Evolutionary conservation across 2,888 invertebrate species (phyloP), one percentile per base, ranked within the genome.

Genomic region (Atherix ibis): DNA sequence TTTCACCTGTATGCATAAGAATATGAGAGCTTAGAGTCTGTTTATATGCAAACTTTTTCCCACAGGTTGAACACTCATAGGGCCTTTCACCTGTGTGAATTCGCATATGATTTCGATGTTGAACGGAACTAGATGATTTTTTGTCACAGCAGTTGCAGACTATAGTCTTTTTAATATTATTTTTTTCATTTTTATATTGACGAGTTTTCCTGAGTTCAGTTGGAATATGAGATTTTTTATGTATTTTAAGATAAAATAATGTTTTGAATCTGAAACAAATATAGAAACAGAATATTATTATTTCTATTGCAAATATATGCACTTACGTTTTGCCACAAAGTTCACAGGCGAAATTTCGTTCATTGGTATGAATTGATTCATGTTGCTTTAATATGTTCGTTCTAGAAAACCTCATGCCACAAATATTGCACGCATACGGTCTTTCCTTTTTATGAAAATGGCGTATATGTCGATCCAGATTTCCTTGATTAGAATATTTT

Each of bases 1-100:
- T 44, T 29, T 41, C 42, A 5, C 44, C 44, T 2, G 41, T 44
- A 32, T 44, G 44, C n/a, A 41, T 4, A 4, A 39, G 28, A 28
- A 39, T 26, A 30, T 44, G 44, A 6, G 36, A 37, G 14, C 34
- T 36, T 4, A 44, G 22, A 2, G 44, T 35, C 33, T 43, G 43
- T 25, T 37, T 34, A 30, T 41, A 43, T 15, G 40, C 18, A 32
- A 44, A 44, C 10, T 26, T 33, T 30, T 40, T 40, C 17, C 29
- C 14, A 19, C 44, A 44, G 9, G 18, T 32, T 3, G 27, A n/a
- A 31, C 44, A 44, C 25, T 39, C 41, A 27, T 29, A 41, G 1
- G 42, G 42, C 31, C 40, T 43, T 35, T 42, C 42, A 4, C 34
- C 39, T 1, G 44, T 38, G 33, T 44, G 44, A 6, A 26, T 37